Evolutionary conservation across 2,888 invertebrate genomes (phyloP).

Genomic region (Athrips mouffetella): DNA sequence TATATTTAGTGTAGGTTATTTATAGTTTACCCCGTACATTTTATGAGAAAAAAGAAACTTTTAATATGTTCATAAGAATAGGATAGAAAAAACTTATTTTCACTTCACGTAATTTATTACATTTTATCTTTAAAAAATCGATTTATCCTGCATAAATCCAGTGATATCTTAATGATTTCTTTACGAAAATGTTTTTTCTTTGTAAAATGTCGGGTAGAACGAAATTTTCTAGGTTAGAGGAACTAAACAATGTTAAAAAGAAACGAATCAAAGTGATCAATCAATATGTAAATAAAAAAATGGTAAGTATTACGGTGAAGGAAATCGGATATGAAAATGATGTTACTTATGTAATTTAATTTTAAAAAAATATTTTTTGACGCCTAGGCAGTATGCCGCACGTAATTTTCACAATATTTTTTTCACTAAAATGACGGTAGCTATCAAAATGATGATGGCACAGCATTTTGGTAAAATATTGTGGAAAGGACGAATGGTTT

Average conservation of each 20-base stretch:
- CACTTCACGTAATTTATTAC: not conserved
- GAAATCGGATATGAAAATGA: slow-evolving; percentile 36
- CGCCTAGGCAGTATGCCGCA: slow-evolving; percentile 24
- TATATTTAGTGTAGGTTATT: not conserved
- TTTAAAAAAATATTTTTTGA: slow-evolving; percentile 29
- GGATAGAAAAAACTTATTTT: not conserved
- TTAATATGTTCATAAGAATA: not conserved
- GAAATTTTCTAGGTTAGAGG: slow-evolving; percentile 50
- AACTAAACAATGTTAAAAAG: slow-evolving; percentile 69
- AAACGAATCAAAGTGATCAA: slow-evolving; percentile 66
- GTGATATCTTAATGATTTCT: too few species aligned
- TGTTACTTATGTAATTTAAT: slow-evolving; percentile 39
- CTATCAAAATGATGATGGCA: slow-evolving; percentile 23
- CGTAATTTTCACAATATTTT: slow-evolving; percentile 20
- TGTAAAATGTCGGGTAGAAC: slow-evolving; percentile 6
- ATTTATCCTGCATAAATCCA: too few species aligned
- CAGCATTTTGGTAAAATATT: slow-evolving; percentile 8
- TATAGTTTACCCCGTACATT: slow-evolving; percentile 8
- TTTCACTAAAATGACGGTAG: slow-evolving; percentile 19
- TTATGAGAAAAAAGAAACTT: not conserved
- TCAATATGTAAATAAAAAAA: slow-evolving; percentile 59
- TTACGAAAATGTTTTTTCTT: not conserved
- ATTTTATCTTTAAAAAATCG: too few species aligned
- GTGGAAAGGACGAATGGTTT: slow-evolving; percentile 10
- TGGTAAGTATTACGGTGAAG: slow-evolving; percentile 34